These are phyloP conservation scores for Rhopilema esculentum DNA, from an alignment of 30 jellyfish, hydroid and myxozoan genomes.

Conservation along the genomic window DNA sequence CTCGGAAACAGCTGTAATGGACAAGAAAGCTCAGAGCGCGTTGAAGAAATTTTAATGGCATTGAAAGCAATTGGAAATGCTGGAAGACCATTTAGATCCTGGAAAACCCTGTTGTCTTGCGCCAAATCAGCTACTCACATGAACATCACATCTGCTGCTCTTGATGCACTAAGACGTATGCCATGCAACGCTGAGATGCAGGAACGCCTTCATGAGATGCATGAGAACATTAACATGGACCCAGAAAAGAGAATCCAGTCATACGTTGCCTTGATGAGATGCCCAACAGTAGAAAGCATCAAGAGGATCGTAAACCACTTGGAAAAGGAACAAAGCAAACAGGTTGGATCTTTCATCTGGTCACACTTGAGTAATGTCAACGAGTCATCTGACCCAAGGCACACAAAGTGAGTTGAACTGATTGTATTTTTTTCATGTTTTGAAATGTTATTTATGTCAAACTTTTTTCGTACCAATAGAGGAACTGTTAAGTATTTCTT, in stretches of 20 bases:
- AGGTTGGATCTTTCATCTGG: constrained; percentile 90
- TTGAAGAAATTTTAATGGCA: constrained; percentile 91
- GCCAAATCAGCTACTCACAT: constrained; percentile 92
- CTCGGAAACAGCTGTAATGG: constrained; percentile 90
- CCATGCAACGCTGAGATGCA: constrained; percentile 86
- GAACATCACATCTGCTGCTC: constrained; percentile 93
- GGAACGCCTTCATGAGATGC: constrained; percentile 52
- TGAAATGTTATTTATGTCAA: neutral
- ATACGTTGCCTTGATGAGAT: constrained; percentile 84
- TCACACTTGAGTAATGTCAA: constrained; percentile 87
- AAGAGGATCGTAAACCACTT: constrained; percentile 61
- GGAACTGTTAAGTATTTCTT: neutral
- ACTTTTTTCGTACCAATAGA: neutral
- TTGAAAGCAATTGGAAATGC: constrained; percentile 97
- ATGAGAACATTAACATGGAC: constrained; percentile 60
- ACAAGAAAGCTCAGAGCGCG: constrained; percentile 84
- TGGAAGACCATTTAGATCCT: constrained; percentile 89
- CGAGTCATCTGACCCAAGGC: constrained; percentile 93
- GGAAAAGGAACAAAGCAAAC: constrained; percentile 86
- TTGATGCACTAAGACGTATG: constrained; percentile 95
- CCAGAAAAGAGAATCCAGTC: constrained; percentile 93
- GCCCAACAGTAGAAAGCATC: constrained; percentile 86
- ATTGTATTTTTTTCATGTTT: neutral
- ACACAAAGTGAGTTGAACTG: constrained; percentile 63
- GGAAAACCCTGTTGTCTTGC: constrained; percentile 81